These are phyloP conservation scores for Lichenostomus cassidix DNA, from an alignment of 2,113 vertebrate genomes.

Conservation along the genomic window DNA sequence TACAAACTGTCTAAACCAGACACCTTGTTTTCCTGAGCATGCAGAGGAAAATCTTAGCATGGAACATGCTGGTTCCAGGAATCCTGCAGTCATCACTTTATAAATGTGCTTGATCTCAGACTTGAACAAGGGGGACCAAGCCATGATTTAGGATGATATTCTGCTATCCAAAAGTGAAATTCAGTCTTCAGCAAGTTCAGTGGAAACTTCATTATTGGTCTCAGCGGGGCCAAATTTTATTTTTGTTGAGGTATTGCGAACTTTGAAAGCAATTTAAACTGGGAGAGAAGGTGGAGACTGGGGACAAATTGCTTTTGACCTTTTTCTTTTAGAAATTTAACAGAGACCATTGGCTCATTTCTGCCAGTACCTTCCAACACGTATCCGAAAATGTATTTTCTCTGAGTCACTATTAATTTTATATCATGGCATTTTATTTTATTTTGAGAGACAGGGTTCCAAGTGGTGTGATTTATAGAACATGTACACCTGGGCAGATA, in stretches of 20 bases:
- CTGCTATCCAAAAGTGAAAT: neutral
- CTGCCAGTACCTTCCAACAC: neutral
- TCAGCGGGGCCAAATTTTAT: neutral
- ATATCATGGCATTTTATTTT: slow-evolving; percentile 10
- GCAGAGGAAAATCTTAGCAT: neutral
- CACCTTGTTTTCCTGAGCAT: neutral
- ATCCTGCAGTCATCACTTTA: neutral
- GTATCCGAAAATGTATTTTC: neutral
- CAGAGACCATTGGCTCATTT: neutral
- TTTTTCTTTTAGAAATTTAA: neutral
- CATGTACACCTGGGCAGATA: neutral
- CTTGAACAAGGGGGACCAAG: neutral
- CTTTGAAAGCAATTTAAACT: neutral
- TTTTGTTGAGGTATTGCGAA: neutral
- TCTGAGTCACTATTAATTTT: slow-evolving; percentile 4
- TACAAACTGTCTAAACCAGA: neutral
- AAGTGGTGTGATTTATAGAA: neutral
- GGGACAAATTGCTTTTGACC: neutral
- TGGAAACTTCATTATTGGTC: neutral
- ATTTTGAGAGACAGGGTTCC: neutral
- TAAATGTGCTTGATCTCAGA: neutral
- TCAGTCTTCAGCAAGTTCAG: neutral
- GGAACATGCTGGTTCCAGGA: neutral
- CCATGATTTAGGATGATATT: neutral
- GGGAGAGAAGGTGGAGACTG: neutral